Evolutionary conservation across 92 coral and sea anemone genomes (phyloP).

Genomic region (Desmophyllum pertusum): DNA sequence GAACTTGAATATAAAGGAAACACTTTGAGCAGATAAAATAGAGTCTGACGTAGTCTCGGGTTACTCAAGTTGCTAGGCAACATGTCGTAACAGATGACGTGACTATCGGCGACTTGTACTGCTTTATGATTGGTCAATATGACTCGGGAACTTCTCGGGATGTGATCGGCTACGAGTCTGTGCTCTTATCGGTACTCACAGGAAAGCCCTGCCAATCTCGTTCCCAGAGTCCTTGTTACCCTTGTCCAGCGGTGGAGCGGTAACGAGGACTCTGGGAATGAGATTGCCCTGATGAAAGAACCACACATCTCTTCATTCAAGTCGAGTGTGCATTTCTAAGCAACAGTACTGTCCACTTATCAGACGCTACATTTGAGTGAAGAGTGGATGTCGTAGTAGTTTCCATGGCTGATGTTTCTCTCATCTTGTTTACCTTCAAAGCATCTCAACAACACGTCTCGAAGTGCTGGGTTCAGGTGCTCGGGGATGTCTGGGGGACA

Average conservation of each 20-base stretch:
- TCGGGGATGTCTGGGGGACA: constrained; percentile 94
- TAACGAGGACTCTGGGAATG: too few species aligned
- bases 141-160: not conserved
- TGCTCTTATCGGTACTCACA: not conserved
- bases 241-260: too few species aligned
- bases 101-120: not conserved
- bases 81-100: not conserved
- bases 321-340: not conserved
- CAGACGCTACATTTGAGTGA: constrained; percentile 60
- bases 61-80: not conserved
- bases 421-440: constrained; percentile 86
- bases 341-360: not conserved
- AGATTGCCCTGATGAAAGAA: not conserved
- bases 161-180: not conserved
- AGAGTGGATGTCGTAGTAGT: constrained; percentile 85
- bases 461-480: constrained; percentile 83
- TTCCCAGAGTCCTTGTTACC: too few species aligned
- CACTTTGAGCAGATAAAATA: not conserved
- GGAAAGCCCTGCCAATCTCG: too few species aligned
- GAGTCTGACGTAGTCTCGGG: too few species aligned
- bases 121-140: not conserved
- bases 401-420: constrained; percentile 83
- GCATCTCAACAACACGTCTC: constrained; percentile 90
- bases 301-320: not conserved
- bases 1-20: not conserved